A percentile compares a stretch with the other conserved stretches of the same genome.
Conservation (phyloP, 1,140 invertebrate genomes). For the Calliphora vicina region DNA sequence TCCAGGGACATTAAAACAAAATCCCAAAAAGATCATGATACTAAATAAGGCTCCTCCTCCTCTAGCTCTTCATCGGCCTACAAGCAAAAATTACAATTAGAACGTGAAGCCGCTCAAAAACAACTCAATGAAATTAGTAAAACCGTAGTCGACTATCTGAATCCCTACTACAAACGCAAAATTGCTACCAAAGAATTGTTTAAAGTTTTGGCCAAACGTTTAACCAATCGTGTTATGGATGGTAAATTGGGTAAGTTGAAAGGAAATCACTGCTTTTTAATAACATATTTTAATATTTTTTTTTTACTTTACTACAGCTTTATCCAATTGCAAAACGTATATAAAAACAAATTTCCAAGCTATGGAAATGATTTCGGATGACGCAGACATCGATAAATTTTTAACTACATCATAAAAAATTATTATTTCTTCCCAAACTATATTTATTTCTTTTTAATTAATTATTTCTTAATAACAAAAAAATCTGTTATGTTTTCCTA, state of each 20-base stretch:
- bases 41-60: background rate
- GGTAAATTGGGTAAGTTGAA: constrained; percentile 67
- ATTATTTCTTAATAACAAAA: background rate
- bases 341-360: constrained; percentile 56
- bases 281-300: background rate
- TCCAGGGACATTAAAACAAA: background rate
- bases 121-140: constrained; percentile 61
- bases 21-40: background rate
- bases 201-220: constrained; percentile 73
- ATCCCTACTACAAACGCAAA: constrained; percentile 78
- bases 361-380: constrained; percentile 53
- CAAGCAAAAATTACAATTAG: constrained; percentile 47
- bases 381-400: constrained; percentile 58
- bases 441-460: constrained; percentile 19
- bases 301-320: constrained; percentile 57
- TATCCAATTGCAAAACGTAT: constrained; percentile 63
- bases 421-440: background rate
- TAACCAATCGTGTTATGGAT: constrained; percentile 72
- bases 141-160: constrained; percentile 76
- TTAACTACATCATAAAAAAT: constrained; percentile 41
- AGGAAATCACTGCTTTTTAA: constrained; percentile 34
- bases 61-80: background rate
- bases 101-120: constrained; percentile 52
- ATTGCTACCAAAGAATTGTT: constrained; percentile 78
- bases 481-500: constrained; percentile 16